These are phyloP conservation scores for Cydia fagiglandana DNA, from an alignment of 1,140 invertebrate genomes.

Conservation along the genomic window DNA sequence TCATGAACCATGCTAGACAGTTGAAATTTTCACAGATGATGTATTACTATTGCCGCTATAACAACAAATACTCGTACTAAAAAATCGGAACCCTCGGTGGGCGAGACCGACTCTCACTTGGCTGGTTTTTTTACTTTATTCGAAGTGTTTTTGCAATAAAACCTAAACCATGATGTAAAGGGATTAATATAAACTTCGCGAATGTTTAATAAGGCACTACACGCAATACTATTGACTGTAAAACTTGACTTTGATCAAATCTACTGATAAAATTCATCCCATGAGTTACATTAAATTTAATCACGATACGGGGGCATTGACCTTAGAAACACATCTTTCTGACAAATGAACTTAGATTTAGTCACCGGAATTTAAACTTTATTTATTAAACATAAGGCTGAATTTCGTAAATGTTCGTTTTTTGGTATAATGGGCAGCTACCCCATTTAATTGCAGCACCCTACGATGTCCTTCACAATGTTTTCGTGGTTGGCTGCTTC, in stretches of 20 bases:
- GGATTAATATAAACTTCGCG: no score
- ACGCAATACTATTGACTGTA: background rate
- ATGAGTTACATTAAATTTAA: constrained; percentile 15
- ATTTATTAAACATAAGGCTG: background rate
- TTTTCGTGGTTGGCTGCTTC: constrained; percentile 54
- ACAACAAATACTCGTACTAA: no score
- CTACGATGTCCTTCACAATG: constrained; percentile 51
- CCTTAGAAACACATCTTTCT: constrained; percentile 22
- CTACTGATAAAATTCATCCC: background rate
- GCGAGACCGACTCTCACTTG: no score
- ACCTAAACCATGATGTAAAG: no score
- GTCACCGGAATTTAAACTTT: background rate
- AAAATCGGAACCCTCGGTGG: no score
- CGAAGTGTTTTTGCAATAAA: no score
- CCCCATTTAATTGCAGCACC: constrained; percentile 52
- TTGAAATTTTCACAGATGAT: no score
- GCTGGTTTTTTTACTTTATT: background rate
- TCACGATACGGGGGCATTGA: constrained; percentile 22
- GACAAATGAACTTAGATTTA: background rate
- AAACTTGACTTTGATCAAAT: constrained; percentile 17
- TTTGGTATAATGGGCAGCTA: constrained; percentile 28
- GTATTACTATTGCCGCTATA: no score
- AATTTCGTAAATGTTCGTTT: background rate
- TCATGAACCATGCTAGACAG: no score
- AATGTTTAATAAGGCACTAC: background rate